Evolutionary conservation across 1,140 invertebrate genomes (phyloP), one percentile per base, ranked within the genome.

Genomic region (Bombus haemorrhoidalis): DNA sequence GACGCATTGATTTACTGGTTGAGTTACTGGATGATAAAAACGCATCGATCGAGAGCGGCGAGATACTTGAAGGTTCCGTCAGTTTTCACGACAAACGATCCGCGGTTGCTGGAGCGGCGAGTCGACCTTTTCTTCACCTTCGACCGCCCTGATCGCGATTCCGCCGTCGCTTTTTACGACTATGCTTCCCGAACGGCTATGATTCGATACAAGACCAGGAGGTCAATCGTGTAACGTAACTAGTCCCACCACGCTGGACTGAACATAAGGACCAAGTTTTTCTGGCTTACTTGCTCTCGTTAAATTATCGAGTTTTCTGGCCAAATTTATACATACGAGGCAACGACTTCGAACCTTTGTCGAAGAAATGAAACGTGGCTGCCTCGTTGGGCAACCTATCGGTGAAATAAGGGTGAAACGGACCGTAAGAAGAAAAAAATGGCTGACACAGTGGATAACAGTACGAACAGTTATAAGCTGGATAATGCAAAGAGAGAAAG

Each of bases 81-180:
- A 59, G 75, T 90, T 91, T 89, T 89, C 91, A 83, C 87, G 86
- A 89, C 91, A 92, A 92, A 93, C 92, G 93, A 93, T 93, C 85
- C 82, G 74, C 90, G 89, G 91, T 94, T 93, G 93, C 87, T 93
- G 91, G 92, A 93, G 93, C 93, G 93, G 92, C 88, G 93, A 92
- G 75, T 87, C 91, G 88, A 92, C 91, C 92, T 91, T 86, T 89
- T 92, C 91, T 89, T 80, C 69, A 72, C 82, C 81, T 88, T 87
- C 69, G 75, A 78, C 74, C 89, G 66, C 1, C 25, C 64, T 81
- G 68, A 73, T 59, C 72, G 57, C 68, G 88, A 73, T 72, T 37
- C 82, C 43, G 75, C 25, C 81, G 37, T 72, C 83, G 88, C 82
- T 90, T 90, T 90, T 90, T 5, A 85, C 88, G n/a, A n/a, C n/a